Conservation (phyloP, 1,140 invertebrate genomes). For the Halyomorpha halys region DNA sequence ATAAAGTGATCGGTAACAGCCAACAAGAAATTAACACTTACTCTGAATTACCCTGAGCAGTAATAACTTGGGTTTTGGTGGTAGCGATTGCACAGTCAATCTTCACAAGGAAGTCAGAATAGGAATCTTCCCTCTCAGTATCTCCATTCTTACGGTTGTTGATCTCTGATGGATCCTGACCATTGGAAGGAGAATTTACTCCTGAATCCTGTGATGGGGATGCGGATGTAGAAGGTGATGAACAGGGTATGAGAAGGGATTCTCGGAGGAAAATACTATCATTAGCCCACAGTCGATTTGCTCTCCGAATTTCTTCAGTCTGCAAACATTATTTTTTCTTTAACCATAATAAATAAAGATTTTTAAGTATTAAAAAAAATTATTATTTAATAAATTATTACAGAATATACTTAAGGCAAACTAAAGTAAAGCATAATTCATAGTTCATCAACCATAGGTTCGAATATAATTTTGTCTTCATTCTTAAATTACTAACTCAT, state of each 20-base stretch:
- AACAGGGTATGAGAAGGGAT: slow-evolving; percentile 30
- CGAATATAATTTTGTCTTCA: not conserved
- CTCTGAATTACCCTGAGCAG: slow-evolving; percentile 49
- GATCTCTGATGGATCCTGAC: slow-evolving; percentile 16
- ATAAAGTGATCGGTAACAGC: no score
- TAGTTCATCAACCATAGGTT: not conserved
- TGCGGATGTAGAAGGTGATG: no score
- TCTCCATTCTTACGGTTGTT: slow-evolving; percentile 21
- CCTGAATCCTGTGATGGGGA: not conserved
- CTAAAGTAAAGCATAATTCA: not conserved
- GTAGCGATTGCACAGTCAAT: slow-evolving; percentile 76
- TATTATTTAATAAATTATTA: not conserved
- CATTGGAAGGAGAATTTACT: slow-evolving; percentile 11
- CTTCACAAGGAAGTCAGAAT: slow-evolving; percentile 73
- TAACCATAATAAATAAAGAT: slow-evolving; percentile 29
- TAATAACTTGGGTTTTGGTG: slow-evolving; percentile 73
- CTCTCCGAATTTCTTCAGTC: slow-evolving; percentile 82
- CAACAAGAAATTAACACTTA: not conserved
- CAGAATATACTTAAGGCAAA: not conserved
- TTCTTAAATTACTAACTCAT: not conserved
- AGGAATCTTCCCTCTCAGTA: slow-evolving; percentile 49
- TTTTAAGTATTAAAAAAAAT: not conserved
- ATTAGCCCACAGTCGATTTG: slow-evolving; percentile 75
- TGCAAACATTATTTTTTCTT: slow-evolving; percentile 40
- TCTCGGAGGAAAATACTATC: slow-evolving; percentile 55